Percentiles rank a stretch among this genome's conserved stretches.
Evolutionary conservation across 2,113 vertebrate species (phyloP).

Genomic region (Saccopteryx bilineata): DNA sequence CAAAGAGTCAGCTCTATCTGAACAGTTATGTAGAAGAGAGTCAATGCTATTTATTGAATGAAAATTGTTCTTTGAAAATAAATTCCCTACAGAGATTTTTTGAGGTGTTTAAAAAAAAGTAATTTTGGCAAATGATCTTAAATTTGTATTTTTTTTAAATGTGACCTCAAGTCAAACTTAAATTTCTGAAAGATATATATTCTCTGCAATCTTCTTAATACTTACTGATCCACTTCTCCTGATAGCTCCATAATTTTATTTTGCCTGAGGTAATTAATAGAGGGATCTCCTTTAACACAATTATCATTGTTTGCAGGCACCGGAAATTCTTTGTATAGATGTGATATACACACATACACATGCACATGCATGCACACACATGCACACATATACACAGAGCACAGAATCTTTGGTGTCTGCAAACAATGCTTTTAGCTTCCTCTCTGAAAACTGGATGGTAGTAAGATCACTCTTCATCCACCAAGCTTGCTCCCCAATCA

Average conservation of each 20-base stretch:
- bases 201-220: background rate
- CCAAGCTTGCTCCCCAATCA: background rate
- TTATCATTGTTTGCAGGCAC: background rate
- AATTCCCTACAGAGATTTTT: background rate
- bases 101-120: background rate
- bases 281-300: background rate
- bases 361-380: background rate
- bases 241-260: background rate
- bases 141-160: background rate
- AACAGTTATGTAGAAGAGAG: background rate
- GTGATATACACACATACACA: background rate
- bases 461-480: constrained; percentile 18
- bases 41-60: background rate
- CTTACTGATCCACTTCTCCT: background rate
- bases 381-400: background rate
- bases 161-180: constrained; percentile 1
- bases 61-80: background rate
- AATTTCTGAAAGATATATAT: background rate
- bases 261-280: background rate
- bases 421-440: background rate
- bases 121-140: background rate
- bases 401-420: background rate
- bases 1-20: background rate
- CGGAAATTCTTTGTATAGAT: background rate
- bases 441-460: background rate